Evolutionary conservation across 2,888 invertebrate genomes (phyloP).

Genomic region (Athetis lepigone): DNA sequence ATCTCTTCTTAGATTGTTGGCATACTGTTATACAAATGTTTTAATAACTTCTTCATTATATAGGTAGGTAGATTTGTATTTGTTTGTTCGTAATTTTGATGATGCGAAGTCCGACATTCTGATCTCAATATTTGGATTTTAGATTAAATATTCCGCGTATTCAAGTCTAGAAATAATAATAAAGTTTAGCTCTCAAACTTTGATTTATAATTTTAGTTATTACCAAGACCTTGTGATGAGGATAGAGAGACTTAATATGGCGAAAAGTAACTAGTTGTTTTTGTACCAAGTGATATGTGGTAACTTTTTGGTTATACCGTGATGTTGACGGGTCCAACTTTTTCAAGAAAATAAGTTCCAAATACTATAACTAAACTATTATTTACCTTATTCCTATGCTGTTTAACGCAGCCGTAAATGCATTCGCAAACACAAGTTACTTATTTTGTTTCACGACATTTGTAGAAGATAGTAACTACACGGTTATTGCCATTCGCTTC

Average conservation of each 20-base stretch:
- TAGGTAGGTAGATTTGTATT: constrained; percentile 28
- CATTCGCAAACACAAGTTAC: no score
- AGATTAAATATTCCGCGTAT: not conserved
- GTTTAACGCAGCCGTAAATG: no score
- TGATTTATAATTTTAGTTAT: constrained; percentile 2
- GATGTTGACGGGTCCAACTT: no score
- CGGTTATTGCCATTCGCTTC: no score
- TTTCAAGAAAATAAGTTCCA: no score
- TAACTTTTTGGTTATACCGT: no score
- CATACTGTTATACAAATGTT: constrained; percentile 58
- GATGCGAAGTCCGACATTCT: constrained; percentile 12
- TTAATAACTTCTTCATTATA: constrained; percentile 44
- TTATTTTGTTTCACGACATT: no score
- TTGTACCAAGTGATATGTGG: no score
- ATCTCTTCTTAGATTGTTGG: constrained; percentile 61
- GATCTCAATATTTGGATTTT: constrained; percentile 20
- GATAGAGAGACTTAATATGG: not conserved
- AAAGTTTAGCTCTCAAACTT: not conserved
- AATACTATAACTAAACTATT: no score
- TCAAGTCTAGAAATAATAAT: not conserved
- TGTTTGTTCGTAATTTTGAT: constrained; percentile 34
- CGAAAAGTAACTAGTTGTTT: not conserved
- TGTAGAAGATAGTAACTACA: no score
- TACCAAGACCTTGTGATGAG: not conserved
- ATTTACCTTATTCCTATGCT: no score